phyloP scores from a whole-genome alignment of 64 coral and sea anemone genomes.

The Pachyseris speciosa region DNA sequence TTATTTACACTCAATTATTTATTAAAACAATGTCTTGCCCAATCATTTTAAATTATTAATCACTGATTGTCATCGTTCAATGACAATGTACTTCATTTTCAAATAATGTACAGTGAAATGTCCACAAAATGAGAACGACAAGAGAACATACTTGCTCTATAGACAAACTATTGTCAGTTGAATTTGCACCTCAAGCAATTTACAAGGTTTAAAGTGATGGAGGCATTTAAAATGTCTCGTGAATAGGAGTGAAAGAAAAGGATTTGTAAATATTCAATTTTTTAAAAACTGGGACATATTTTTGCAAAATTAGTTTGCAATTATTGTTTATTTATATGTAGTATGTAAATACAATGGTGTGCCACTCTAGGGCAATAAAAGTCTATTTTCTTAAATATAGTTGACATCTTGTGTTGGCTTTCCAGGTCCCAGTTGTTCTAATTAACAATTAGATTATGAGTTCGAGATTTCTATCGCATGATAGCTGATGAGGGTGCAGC shows the following conservation, averaged over 20 bases:
- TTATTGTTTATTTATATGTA: conserved; percentile 8
- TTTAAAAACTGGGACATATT: not conserved
- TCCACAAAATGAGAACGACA: not conserved
- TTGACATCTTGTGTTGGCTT: not conserved
- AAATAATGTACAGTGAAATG: not conserved
- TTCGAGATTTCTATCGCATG: no score
- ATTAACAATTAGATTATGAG: no score
- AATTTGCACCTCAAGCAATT: not conserved
- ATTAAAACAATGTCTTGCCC: not conserved
- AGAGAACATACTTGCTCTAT: not conserved
- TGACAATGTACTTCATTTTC: not conserved
- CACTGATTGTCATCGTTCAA: not conserved
- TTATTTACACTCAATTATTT: not conserved
- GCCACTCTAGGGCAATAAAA: not conserved
- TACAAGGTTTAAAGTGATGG: not conserved
- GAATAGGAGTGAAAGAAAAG: not conserved
- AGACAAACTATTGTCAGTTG: not conserved
- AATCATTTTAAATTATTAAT: not conserved
- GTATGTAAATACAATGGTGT: not conserved
- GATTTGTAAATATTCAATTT: conserved; percentile 44
- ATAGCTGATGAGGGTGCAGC: no score
- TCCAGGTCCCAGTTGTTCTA: no score
- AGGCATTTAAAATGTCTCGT: not conserved
- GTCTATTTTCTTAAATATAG: not conserved
- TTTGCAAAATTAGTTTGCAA: conserved; percentile 19